A percentile compares a stretch with the other conserved stretches of the same genome.
Conservation (phyloP, 2,797 vertebrate genomes). For the Poecilia gillii region DNA sequence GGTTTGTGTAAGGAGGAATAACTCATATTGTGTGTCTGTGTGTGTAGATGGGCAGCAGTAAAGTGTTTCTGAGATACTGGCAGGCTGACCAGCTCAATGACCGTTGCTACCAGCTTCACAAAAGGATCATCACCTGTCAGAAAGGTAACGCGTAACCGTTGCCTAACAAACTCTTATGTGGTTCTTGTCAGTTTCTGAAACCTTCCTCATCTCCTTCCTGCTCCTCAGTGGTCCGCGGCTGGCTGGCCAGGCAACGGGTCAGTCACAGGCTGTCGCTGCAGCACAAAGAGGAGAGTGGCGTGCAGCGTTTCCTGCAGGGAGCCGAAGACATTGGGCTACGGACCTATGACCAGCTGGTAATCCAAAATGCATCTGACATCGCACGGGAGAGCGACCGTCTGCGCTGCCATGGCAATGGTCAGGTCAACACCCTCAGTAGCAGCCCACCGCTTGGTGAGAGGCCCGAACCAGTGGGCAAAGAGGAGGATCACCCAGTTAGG, state of each 20-base stretch:
- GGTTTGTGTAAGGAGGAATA: slow-evolving; percentile 2
- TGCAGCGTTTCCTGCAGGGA: slow-evolving; percentile 92
- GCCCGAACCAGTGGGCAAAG: slow-evolving; percentile 81
- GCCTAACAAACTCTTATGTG: neutral
- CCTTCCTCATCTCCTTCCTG: slow-evolving; percentile 13
- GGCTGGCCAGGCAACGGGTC: slow-evolving; percentile 86
- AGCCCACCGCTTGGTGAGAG: slow-evolving; percentile 81
- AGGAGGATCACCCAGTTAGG: slow-evolving; percentile 82
- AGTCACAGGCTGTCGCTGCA: slow-evolving; percentile 76
- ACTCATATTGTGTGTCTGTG: slow-evolving; percentile 13
- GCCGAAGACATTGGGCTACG: slow-evolving; percentile 96
- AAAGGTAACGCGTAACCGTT: slow-evolving; percentile 85
- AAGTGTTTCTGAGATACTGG: slow-evolving; percentile 96
- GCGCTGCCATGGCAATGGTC: slow-evolving; percentile 83
- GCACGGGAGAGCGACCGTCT: slow-evolving; percentile 88
- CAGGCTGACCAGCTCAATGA: slow-evolving; percentile 93
- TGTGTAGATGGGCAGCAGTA: slow-evolving; percentile 89
- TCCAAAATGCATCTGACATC: slow-evolving; percentile 92
- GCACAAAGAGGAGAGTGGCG: slow-evolving; percentile 81
- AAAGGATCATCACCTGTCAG: slow-evolving; percentile 93
- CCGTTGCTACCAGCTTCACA: slow-evolving; percentile 89
- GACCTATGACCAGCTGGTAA: slow-evolving; percentile 95
- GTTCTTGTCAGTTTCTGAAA: slow-evolving; percentile 10
- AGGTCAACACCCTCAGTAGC: slow-evolving; percentile 75
- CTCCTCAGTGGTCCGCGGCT: slow-evolving; percentile 87